phyloP scores from a whole-genome alignment of 2,797 vertebrate genomes.

The Apogon talboti region DNA sequence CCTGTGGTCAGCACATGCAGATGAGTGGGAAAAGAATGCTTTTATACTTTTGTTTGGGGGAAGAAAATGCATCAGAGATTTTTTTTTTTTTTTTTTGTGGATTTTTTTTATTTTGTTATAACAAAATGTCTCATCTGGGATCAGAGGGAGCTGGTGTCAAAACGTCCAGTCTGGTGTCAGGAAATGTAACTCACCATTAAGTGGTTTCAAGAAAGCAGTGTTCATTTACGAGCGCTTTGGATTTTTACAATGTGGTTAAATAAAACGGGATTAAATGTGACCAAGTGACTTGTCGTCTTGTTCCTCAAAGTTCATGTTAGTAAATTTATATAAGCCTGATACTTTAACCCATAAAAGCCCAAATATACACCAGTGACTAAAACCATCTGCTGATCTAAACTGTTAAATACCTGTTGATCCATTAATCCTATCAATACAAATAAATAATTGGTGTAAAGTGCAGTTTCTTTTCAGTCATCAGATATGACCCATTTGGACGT shows the following conservation, averaged over 20 bases:
- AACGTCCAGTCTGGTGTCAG: slow-evolving; percentile 72
- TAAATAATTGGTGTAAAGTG: too few relatives aligned
- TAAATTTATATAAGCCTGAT: not conserved
- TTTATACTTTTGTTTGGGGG: slow-evolving; percentile 87
- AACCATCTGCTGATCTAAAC: too few relatives aligned
- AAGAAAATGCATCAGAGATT: slow-evolving; percentile 79
- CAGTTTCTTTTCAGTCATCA: too few relatives aligned
- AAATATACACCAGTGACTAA: too few relatives aligned
- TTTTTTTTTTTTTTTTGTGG: slow-evolving; percentile 62
- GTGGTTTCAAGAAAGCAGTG: slow-evolving; percentile 81
- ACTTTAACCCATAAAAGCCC: too few relatives aligned
- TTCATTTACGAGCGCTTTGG: slow-evolving; percentile 77
- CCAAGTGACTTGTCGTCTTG: not conserved
- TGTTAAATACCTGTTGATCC: too few relatives aligned
- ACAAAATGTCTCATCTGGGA: slow-evolving; percentile 72
- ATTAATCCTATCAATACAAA: too few relatives aligned
- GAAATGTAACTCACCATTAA: slow-evolving; percentile 81
- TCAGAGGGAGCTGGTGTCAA: slow-evolving; percentile 68
- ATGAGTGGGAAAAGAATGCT: slow-evolving; percentile 71
- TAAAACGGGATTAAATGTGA: slow-evolving; percentile 76
- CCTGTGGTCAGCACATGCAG: slow-evolving; percentile 81
- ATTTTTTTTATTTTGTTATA: slow-evolving; percentile 61
- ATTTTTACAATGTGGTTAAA: slow-evolving; percentile 85
- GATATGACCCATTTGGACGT: too few relatives aligned
- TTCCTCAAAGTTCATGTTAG: not conserved